Base-by-base conservation (phyloP, 1,140 invertebrate genomes). In the Zophobas morio region DNA sequence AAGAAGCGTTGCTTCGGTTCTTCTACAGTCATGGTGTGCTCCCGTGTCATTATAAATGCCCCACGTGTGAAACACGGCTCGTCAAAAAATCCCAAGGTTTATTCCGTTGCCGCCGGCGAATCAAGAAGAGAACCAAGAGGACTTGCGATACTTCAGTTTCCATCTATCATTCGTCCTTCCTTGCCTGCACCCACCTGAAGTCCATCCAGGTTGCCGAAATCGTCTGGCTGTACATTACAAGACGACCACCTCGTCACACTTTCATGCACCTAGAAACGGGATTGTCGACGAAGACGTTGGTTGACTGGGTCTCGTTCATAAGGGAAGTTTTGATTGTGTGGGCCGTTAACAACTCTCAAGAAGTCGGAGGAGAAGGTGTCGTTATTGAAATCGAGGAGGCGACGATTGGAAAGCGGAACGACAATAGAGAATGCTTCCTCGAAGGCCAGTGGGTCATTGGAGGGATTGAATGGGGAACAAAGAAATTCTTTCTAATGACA, bases 371-470 rank as follows among this genome's bases (percentile, higher is more conserved):
- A 3, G 34, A 32, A 36, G 77, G 76, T 37, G 71, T 40, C 37
- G 78, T 80, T 46, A 80, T 84, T 1, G 83, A 85, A 72, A 82
- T 85, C 3, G 81, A 85, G 63, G 81, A 83, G 60, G 73, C 81
- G 0, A 85, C 83, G 74, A 81, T 84, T 70, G 82, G 81, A 0
- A 79, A 78, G 42, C 42, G 83, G 1, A 85, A 85, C 74, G 83
- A 85, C 47, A 76, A 85, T 74, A 34, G 77, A n/a, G 84, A 81
- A 4, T 77, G 80, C 72, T n/a, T 63, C 0, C 70, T 85, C 0
- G 82, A 84, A 63, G 79, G 87, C 78, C 76, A 86, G 79, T 84
- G 87, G 86, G 84, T 88, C 80, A 87, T 88, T 84, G 86, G 84
- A n/a, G 84, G 82, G 1, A 56, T 82, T 36, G 80, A 84, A 74